These are phyloP conservation scores for Campoletis sonorensis DNA, from an alignment of 1,140 invertebrate genomes.

Conservation along the genomic window DNA sequence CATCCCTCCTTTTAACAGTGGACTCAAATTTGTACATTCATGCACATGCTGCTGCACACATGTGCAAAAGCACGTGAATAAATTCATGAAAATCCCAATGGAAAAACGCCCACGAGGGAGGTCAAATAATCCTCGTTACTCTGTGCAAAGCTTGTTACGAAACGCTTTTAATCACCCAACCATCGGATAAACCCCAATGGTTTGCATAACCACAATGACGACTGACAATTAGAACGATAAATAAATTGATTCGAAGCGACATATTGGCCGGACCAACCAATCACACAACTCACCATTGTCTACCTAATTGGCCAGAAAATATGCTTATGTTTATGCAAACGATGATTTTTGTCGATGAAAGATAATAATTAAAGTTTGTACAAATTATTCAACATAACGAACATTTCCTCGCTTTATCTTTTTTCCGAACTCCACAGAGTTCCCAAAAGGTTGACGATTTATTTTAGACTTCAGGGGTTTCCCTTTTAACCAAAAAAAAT, in stretches of 20 bases:
- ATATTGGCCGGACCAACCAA: background rate
- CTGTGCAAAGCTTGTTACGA: conserved; percentile 25
- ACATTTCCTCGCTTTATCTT: too few relatives aligned
- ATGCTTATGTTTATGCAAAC: too few relatives aligned
- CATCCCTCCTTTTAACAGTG: too few relatives aligned
- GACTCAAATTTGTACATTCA: background rate
- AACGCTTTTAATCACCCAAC: conserved; percentile 33
- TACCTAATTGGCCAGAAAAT: background rate
- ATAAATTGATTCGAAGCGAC: conserved; percentile 35
- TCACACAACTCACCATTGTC: background rate
- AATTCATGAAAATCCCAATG: conserved; percentile 42
- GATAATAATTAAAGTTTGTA: too few relatives aligned
- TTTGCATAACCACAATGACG: conserved; percentile 21
- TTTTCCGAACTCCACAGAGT: too few relatives aligned
- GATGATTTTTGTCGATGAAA: too few relatives aligned
- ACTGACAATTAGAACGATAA: conserved; percentile 1
- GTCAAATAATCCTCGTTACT: conserved; percentile 30
- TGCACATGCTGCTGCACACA: background rate
- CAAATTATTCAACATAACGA: too few relatives aligned
- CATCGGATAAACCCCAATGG: background rate
- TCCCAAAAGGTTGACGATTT: too few relatives aligned
- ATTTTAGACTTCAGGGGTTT: too few relatives aligned
- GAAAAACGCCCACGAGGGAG: background rate
- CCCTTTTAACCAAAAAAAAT: too few relatives aligned
- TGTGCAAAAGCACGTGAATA: background rate